Evolutionary conservation across 1,140 invertebrate genomes (phyloP).

Genomic region (Arion vulgaris): DNA sequence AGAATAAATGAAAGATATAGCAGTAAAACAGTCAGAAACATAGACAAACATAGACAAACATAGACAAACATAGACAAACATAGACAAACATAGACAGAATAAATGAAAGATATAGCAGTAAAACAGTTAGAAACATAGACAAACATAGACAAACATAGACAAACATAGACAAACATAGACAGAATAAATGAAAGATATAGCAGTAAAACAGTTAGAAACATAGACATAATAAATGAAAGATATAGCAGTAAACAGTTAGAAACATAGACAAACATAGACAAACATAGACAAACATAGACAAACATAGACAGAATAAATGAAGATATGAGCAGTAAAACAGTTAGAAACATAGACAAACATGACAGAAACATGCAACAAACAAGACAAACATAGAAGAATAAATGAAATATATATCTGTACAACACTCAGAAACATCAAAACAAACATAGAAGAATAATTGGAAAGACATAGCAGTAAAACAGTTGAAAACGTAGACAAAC

Average conservation of each 20-base stretch:
- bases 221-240: not conserved
- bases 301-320: not conserved
- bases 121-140: not conserved
- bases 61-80: not conserved
- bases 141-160: not conserved
- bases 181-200: not conserved
- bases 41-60: not conserved
- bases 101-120: not conserved
- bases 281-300: not conserved
- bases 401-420: not conserved
- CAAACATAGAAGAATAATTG: not conserved
- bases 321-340: not conserved
- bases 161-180: not conserved
- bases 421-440: not conserved
- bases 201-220: not conserved
- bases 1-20: not conserved
- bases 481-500: not conserved
- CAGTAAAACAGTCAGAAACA: not conserved
- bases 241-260: not conserved
- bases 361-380: not conserved
- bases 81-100: not conserved
- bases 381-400: not conserved
- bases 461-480: not conserved
- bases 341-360: not conserved
- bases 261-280: not conserved